Evolutionary conservation across 2,888 invertebrate genomes (phyloP).

Genomic region (Tipula lateralis): DNA sequence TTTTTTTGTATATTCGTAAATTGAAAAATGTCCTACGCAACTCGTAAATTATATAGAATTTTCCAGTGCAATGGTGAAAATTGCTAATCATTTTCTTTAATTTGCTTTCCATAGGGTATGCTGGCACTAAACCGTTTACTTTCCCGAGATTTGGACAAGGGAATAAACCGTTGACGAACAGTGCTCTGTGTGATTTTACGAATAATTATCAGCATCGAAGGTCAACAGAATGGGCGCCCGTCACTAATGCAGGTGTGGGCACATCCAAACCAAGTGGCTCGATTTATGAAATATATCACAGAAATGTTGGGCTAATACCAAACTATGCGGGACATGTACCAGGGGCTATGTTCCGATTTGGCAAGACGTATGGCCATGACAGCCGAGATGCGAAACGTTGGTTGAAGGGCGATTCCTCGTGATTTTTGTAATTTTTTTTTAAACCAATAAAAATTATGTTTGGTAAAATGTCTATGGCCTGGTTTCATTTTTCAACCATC

Average conservation of each 20-base stretch:
- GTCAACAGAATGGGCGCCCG: conserved; percentile 70
- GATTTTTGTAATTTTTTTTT: not conserved
- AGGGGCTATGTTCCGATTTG: conserved; percentile 66
- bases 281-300: conserved; percentile 62
- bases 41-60: conserved; percentile 32
- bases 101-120: conserved; percentile 39
- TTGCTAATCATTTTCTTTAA: conserved; percentile 30
- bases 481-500: no score
- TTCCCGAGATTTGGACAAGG: conserved; percentile 44
- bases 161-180: conserved; percentile 59
- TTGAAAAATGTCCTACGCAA: conserved; percentile 36
- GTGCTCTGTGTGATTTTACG: conserved; percentile 69
- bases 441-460: not conserved
- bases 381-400: conserved; percentile 69
- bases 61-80: not conserved
- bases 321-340: conserved; percentile 76
- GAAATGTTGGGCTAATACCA: conserved; percentile 68
- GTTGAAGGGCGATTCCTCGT: conserved; percentile 46
- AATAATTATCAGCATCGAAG: conserved; percentile 66
- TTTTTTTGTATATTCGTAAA: not conserved
- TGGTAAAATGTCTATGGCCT: not conserved
- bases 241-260: conserved; percentile 41
- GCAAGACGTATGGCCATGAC: conserved; percentile 70
- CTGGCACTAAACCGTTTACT: conserved; percentile 45
- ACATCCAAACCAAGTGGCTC: conserved; percentile 39